phyloP scores from a whole-genome alignment of 2,797 vertebrate species.

The Sebastes steindachneri region DNA sequence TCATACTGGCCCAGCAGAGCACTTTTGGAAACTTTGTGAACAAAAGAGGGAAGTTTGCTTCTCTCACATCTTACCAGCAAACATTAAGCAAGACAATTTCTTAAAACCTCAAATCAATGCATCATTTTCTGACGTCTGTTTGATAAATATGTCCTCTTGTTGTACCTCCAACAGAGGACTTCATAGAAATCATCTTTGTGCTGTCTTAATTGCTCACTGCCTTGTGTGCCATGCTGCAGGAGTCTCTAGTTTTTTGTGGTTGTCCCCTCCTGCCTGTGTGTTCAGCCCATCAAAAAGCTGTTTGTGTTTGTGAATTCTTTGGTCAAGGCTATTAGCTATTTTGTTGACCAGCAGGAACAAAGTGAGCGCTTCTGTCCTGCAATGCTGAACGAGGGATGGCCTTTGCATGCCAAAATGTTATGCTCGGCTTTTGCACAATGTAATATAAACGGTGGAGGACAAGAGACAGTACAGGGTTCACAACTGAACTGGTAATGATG shows the following conservation, averaged over 20 bases:
- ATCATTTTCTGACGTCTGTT: background rate
- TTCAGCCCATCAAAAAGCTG: background rate
- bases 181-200: background rate
- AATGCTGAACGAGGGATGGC: background rate
- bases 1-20: background rate
- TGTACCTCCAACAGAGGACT: background rate
- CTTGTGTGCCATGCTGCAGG: background rate
- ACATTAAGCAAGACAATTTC: background rate
- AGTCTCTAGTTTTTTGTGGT: background rate
- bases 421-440: background rate
- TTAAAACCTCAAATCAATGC: background rate
- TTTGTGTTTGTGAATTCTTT: background rate
- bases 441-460: background rate
- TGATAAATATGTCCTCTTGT: background rate
- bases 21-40: slow-evolving; percentile 3
- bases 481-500: background rate
- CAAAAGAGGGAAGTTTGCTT: slow-evolving; percentile 6
- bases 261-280: background rate
- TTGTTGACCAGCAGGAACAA: background rate
- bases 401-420: background rate
- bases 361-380: background rate
- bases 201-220: background rate
- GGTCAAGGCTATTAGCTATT: background rate
- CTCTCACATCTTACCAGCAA: background rate
- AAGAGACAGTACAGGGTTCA: background rate